Evolutionary conservation across 2,113 vertebrate genomes (phyloP).

Genomic region (Brevimyrus niger): DNA sequence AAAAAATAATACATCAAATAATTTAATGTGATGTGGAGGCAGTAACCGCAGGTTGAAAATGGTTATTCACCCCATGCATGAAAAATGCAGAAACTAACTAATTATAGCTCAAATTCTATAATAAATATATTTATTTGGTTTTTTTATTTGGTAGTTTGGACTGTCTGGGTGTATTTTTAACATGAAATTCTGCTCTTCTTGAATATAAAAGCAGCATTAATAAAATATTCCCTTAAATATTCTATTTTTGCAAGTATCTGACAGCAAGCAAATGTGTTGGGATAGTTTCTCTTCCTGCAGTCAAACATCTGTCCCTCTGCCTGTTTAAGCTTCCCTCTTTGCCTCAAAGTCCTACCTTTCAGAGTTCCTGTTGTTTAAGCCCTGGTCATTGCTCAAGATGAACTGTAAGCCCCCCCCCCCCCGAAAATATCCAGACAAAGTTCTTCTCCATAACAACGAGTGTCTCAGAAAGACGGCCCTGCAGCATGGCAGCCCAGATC

Average conservation of each 20-base stretch:
- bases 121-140: background rate
- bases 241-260: background rate
- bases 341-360: background rate
- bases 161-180: background rate
- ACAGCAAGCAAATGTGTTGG: background rate
- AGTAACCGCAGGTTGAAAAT: background rate
- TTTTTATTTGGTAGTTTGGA: background rate
- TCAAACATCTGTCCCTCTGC: background rate
- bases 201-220: background rate
- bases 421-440: background rate
- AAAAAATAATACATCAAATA: background rate
- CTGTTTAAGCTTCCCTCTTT: background rate
- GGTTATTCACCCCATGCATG: background rate
- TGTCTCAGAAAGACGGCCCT: too few relatives aligned
- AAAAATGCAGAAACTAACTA: background rate
- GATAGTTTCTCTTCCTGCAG: background rate
- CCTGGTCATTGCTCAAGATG: background rate
- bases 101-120: background rate
- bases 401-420: background rate
- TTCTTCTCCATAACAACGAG: background rate
- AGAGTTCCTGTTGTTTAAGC: background rate
- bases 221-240: background rate
- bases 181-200: background rate
- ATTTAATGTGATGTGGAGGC: background rate
- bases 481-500: too few relatives aligned